phyloP scores from a whole-genome alignment of 2,888 invertebrate genomes.

The Taenaris catops region DNA sequence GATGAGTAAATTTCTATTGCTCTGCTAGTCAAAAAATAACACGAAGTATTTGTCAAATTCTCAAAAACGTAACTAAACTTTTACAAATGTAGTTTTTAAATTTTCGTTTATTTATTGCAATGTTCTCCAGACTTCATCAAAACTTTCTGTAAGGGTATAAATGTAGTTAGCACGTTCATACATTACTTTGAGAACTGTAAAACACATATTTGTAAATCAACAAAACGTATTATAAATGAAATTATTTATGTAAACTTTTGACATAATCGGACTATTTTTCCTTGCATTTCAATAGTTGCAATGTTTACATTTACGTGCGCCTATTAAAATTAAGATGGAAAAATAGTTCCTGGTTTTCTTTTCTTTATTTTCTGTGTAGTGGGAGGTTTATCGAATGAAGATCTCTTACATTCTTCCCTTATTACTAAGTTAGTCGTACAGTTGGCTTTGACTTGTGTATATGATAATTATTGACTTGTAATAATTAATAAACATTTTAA shows the following conservation, averaged over 20 bases:
- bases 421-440: no score
- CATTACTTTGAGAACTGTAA: background rate
- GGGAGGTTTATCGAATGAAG: no score
- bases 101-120: conserved; percentile 3
- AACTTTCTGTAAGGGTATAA: conserved; percentile 14
- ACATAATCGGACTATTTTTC: background rate
- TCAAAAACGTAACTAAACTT: background rate
- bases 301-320: background rate
- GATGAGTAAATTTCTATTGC: background rate
- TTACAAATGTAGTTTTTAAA: conserved; percentile 6
- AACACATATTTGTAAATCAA: no score
- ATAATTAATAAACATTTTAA: no score
- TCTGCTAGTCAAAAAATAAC: conserved; percentile 1
- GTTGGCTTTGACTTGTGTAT: no score
- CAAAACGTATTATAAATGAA: background rate
- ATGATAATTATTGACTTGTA: no score
- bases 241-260: background rate
- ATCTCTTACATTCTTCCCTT: no score
- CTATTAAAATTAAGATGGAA: background rate
- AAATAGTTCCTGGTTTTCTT: background rate
- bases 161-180: no score
- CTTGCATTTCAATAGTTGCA: background rate
- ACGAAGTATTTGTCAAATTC: conserved; percentile 4
- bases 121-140: conserved; percentile 12
- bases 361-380: no score